phyloP scores from a whole-genome alignment of 2,797 vertebrate species.

The Stomatorhinus walkeri region DNA sequence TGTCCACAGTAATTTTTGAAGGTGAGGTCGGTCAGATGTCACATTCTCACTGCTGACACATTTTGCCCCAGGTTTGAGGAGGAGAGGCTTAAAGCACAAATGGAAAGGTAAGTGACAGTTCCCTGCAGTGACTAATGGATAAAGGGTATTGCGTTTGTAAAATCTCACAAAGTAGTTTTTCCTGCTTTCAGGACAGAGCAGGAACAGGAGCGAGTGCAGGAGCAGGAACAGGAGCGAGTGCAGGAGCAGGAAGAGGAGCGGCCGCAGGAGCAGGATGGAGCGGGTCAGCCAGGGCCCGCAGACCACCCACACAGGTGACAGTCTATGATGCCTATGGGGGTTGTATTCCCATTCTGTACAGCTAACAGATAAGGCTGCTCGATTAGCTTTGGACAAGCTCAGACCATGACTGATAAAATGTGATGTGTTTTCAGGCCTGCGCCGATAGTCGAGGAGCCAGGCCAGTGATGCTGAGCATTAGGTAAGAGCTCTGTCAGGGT shows the following conservation, averaged over 20 bases:
- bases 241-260: constrained; percentile 56
- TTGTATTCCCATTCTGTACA: background rate
- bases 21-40: background rate
- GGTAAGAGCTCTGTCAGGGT: background rate
- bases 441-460: constrained; percentile 52
- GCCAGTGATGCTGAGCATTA: background rate
- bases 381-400: background rate
- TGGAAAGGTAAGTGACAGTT: constrained; percentile 77
- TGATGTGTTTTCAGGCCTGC: constrained; percentile 49
- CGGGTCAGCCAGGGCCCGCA: constrained; percentile 40
- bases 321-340: background rate
- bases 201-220: constrained; percentile 46
- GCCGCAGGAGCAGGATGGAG: constrained; percentile 60
- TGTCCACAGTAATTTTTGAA: background rate
- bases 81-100: constrained; percentile 80
- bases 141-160: background rate
- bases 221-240: constrained; percentile 58
- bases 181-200: constrained; percentile 56
- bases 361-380: background rate
- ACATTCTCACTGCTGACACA: background rate
- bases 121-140: background rate
- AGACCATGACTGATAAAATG: background rate
- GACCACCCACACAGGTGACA: background rate
- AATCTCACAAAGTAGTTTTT: background rate
- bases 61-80: constrained; percentile 76